A percentile compares a stretch with the other conserved stretches of the same genome.
These are phyloP conservation scores for Synanthedon andrenaeformis DNA, from an alignment of 2,888 invertebrate species.

Conservation along the genomic window DNA sequence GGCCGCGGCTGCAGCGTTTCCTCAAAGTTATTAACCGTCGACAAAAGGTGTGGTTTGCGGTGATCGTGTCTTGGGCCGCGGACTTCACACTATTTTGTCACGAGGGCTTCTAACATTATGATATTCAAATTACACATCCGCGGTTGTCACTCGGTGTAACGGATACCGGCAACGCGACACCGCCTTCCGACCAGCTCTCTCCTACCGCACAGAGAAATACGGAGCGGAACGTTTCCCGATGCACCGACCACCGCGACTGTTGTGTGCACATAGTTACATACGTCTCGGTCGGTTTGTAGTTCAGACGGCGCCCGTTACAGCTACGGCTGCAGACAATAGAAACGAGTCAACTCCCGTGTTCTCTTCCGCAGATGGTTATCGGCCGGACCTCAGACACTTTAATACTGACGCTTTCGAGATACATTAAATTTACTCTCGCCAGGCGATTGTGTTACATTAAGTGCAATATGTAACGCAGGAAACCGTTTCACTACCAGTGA, in stretches of 20 bases:
- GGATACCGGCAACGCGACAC: conserved; percentile 51
- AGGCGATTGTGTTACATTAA: background rate
- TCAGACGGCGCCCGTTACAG: conserved; percentile 51
- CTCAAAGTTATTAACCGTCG: conserved; percentile 45
- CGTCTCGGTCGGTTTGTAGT: conserved; percentile 38
- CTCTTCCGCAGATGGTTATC: conserved; percentile 53
- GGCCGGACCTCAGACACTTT: conserved; percentile 30
- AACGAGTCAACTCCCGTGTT: conserved; percentile 43
- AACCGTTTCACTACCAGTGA: background rate
- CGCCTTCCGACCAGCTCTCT: conserved; percentile 50
- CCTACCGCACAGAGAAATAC: conserved; percentile 50
- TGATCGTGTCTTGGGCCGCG: conserved; percentile 24
- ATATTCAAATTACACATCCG: conserved; percentile 57
- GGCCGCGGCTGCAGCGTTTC: conserved; percentile 42
- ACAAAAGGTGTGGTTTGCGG: conserved; percentile 40
- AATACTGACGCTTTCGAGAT: conserved; percentile 35
- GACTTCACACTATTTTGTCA: conserved; percentile 22
- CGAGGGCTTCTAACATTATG: conserved; percentile 18
- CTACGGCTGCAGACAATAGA: conserved; percentile 46
- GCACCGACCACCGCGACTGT: conserved; percentile 36
- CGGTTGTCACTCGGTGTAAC: conserved; percentile 45
- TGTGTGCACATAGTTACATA: conserved; percentile 30
- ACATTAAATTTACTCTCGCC: conserved; percentile 23
- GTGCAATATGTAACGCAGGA: background rate
- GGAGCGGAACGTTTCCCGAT: conserved; percentile 65